Base-by-base conservation (phyloP, 1,140 invertebrate genomes). In the Gonatopus flavifemur region DNA sequence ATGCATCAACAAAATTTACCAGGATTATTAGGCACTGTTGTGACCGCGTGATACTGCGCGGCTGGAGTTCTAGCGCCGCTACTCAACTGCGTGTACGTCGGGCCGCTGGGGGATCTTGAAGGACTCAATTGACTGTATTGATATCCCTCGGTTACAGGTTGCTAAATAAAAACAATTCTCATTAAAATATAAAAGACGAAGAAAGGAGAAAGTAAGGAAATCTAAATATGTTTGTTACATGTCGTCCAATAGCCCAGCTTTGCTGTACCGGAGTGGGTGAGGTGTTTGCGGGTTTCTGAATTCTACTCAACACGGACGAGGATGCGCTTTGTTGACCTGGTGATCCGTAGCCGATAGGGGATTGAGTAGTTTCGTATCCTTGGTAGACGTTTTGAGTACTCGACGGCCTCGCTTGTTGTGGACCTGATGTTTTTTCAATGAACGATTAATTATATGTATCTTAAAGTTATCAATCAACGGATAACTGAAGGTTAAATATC, bases 1-100 rank as follows among this genome's bases (percentile, higher is more conserved):
- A n/a, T n/a, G n/a, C n/a, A n/a, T n/a, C n/a, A n/a, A 67, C 64
- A 37, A 51, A 30, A 44, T 15, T 58, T 62, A 79, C 81, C 78
- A 53, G 81, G 76, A 72, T 82, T 80, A 54, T 77, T 76, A 62
- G 81, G 78, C 51, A 78, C 72, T 69, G 83, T 76, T 54, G 81
- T 78, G 30, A 81, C 67, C 46, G 82, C 75, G 43, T 81, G 74
- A 54, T 84, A 81, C 22, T 82, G 78, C n/a, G 80, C 59, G 16
- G 79, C 77, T 49, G 80, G 74, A 30, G 78, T 79, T 52, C 81
- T 73, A 45, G 79, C 76, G 28, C 84, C 83, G 20, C 85, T 85
- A 69, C 87, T 88, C 5, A 92, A 79, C 72, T 93, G 92, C 53
- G 90, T 94, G 74, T 91, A 94, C 9, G 89, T 91, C 15, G 88